Conservation (phyloP, 1,140 invertebrate species). For the Cylas formicarius region DNA sequence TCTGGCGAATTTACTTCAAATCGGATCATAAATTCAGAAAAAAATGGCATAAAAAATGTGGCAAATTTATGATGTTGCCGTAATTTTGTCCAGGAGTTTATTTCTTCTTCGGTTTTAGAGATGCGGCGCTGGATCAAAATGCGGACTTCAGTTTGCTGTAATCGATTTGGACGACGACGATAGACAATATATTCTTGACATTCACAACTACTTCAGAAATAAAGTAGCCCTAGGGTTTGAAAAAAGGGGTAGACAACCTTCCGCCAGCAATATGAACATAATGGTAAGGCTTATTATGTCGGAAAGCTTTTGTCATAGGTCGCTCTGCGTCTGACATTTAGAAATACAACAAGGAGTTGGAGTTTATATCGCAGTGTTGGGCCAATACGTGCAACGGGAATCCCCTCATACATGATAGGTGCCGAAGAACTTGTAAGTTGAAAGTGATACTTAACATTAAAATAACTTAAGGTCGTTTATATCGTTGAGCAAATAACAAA, state of each 20-base stretch:
- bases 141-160: slow-evolving; percentile 31
- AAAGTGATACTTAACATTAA: too few relatives aligned
- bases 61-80: not conserved
- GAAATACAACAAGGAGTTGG: slow-evolving; percentile 55
- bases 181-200: slow-evolving; percentile 33
- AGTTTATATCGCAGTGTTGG: slow-evolving; percentile 53
- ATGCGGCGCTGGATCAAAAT: slow-evolving; percentile 28
- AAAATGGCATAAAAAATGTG: too few relatives aligned
- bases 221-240: slow-evolving; percentile 45
- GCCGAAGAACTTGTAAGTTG: slow-evolving; percentile 31
- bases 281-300: slow-evolving; percentile 40
- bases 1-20: too few relatives aligned
- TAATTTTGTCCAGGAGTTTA: not conserved
- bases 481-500: too few relatives aligned
- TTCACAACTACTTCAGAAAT: slow-evolving; percentile 46
- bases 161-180: slow-evolving; percentile 25
- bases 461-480: too few relatives aligned
- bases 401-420: slow-evolving; percentile 30
- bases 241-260: slow-evolving; percentile 44
- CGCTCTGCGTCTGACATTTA: slow-evolving; percentile 25
- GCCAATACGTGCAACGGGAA: slow-evolving; percentile 42
- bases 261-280: slow-evolving; percentile 47
- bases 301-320: not conserved
- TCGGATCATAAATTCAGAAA: too few relatives aligned
- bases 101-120: slow-evolving; percentile 28